phyloP scores from a whole-genome alignment of 1,140 invertebrate genomes.

The Ditylenchus dipsaci region DNA sequence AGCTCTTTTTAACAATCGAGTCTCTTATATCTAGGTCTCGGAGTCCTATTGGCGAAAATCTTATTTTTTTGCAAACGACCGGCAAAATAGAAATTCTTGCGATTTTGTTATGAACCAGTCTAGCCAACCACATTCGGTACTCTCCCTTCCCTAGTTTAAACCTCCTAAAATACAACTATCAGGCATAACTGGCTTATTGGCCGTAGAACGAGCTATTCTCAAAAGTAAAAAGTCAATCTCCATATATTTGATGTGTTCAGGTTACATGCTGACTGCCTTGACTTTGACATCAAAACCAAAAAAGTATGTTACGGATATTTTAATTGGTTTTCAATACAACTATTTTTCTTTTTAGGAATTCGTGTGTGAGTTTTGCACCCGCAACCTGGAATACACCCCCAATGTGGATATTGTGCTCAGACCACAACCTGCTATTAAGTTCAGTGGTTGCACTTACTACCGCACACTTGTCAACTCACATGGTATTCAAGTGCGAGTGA shows the following conservation, averaged over 20 bases:
- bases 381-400: conserved; percentile 23
- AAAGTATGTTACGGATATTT: conserved; percentile 2
- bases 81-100: too few relatives aligned
- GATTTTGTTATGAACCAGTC: too few relatives aligned
- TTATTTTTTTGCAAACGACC: too few relatives aligned
- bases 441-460: conserved; percentile 47
- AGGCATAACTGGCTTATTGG: too few relatives aligned
- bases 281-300: conserved; percentile 20
- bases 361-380: conserved; percentile 42
- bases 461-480: conserved; percentile 44
- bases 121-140: too few relatives aligned
- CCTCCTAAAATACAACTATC: too few relatives aligned
- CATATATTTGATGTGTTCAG: not conserved
- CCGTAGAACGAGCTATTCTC: not conserved
- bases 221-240: not conserved
- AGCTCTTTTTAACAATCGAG: too few relatives aligned
- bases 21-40: too few relatives aligned
- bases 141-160: too few relatives aligned
- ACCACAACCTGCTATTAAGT: conserved; percentile 41
- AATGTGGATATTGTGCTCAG: conserved; percentile 43
- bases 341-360: conserved; percentile 36
- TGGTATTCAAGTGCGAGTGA: conserved; percentile 52
- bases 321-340: not conserved
- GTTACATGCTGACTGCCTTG: conserved; percentile 52
- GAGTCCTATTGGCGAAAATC: too few relatives aligned